Evolutionary conservation across 2,888 invertebrate species (phyloP).

Genomic region (Silvanus unidentatus): DNA sequence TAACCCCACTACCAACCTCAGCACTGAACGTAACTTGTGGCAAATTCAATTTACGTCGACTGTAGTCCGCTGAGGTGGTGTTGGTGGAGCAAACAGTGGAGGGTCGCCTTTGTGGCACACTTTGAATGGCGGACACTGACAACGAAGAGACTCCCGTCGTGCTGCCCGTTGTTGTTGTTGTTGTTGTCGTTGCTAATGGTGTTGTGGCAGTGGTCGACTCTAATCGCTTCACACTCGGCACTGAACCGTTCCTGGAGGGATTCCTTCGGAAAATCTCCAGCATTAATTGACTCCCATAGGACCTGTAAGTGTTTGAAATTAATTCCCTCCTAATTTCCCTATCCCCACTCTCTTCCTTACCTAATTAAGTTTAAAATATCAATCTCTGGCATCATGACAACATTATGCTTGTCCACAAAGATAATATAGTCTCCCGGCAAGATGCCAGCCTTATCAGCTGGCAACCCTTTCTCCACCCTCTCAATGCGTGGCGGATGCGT

Average conservation of each 20-base stretch:
- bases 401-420: slow-evolving; percentile 81
- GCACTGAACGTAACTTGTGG: slow-evolving; percentile 82
- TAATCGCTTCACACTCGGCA: slow-evolving; percentile 32
- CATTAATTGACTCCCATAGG: slow-evolving; percentile 63
- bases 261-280: slow-evolving; percentile 67
- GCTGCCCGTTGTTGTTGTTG: slow-evolving; percentile 45
- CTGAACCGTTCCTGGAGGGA: slow-evolving; percentile 45
- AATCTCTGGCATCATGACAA: slow-evolving; percentile 75
- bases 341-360: slow-evolving; percentile 41
- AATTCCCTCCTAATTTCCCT: neutral
- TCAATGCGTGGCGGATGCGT: slow-evolving; percentile 83
- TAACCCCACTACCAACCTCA: slow-evolving; percentile 87
- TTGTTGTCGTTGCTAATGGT: slow-evolving; percentile 30
- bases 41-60: slow-evolving; percentile 61
- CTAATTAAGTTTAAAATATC: slow-evolving; percentile 56
- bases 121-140: slow-evolving; percentile 23
- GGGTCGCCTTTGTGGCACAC: slow-evolving; percentile 47
- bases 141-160: slow-evolving; percentile 22
- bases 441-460: slow-evolving; percentile 78
- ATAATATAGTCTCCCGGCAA: slow-evolving; percentile 82
- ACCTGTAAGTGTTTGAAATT: slow-evolving; percentile 57
- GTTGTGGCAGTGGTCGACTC: slow-evolving; percentile 22
- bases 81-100: slow-evolving; percentile 68
- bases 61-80: slow-evolving; percentile 47
- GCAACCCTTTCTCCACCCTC: slow-evolving; percentile 72